Base-by-base conservation (phyloP, 2,113 vertebrate genomes). In the Osmerus eperlanus region DNA sequence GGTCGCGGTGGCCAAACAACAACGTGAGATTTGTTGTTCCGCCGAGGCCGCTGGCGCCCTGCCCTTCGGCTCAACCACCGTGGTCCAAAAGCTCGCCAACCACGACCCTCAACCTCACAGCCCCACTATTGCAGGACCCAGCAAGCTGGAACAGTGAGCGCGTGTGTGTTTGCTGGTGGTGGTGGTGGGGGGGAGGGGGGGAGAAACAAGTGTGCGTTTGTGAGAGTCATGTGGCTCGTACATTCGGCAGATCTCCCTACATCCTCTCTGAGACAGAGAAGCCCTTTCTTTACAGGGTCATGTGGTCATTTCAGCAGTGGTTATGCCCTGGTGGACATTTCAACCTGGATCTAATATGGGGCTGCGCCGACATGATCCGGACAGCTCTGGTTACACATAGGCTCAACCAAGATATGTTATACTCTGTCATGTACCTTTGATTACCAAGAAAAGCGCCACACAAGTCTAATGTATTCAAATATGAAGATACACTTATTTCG, bases 221-320 rank as follows among this genome's bases (percentile, higher is more conserved):
- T 64, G 59, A 19, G 19, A 81, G 78, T 90, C 85, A 88, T 79
- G 73, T 11, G 73, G 79, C 70, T 23, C 58, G 67, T 65, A 77
- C 28, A 66, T 23, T 70, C 76, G 32, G 68, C 68, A 62, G 52
- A 56, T 75, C 77, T 79, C 76, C 77, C 61, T 54, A 73, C 74
- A 82, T 80, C 75, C 69, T 76, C 80, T 51, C 36, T 64, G 71
- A 15, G 68, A 87, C 81, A 89, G 75, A 85, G 78, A 67, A 15
- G 32, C 54, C 32, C 79, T 81, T 83, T 87, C 78, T 90, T 81
- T 72, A 28, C 61, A 55, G 21, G 29, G 2, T 78, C 80, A 53
- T 23, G 61, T 16, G 65, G 21, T 15, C 47, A 65, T 36, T 51
- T 21, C 51, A 70, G 74, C 28, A 23, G 59, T 47, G 41, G 41